Base-by-base conservation (phyloP, 2,888 invertebrate genomes). In the Temnothorax rugatulus region DNA sequence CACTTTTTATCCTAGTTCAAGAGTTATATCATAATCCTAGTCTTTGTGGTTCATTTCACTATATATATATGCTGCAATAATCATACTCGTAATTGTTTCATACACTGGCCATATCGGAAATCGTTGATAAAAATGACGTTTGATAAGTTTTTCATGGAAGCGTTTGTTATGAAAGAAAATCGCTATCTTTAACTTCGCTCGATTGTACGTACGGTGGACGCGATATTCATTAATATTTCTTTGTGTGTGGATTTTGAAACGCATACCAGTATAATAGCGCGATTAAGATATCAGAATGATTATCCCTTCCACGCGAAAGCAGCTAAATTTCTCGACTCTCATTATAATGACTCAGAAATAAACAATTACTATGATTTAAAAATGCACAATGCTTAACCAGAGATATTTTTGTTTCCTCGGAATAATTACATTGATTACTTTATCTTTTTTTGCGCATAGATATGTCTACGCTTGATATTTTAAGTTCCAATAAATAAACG, bases 71-170 rank as follows among this genome's bases (percentile, higher is more conserved):
- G 41, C 25, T 11, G 21, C 18, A 59, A 29, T 29, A 76, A 64
- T 38, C n/a, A 15, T 18, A 66, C 2, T 9, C 3, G 47, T 50
- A 34, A 38, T 38, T 7, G 13, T 54, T 77, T 68, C 1, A 11
- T 41, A 68, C 1, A 47, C 2, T 38, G 21, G 1, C n/a, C 15
- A 5, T 54, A 64, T 76, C 15, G 54, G 5, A 76, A 66, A 68
- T 77, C 18, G 25, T 68, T 29, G n/a, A 41, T 50, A 18, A 4
- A 18, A 76, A 25, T 4, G 21, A 9, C 9, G 15, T 9, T 52
- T 52, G 38, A 66, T 52, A 7, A 41, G 21, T 29, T 54, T 77
- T 77, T 54, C 41, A 25, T 54, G 13, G 15, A 77, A 66, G 38
- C 0, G 15, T 61, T 75, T 47, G 64, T 76, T 25, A 52, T 21